Evolutionary conservation across 2,113 vertebrate species (phyloP), one percentile per base, ranked within the genome.

Genomic region (Syngnathus typhle): DNA sequence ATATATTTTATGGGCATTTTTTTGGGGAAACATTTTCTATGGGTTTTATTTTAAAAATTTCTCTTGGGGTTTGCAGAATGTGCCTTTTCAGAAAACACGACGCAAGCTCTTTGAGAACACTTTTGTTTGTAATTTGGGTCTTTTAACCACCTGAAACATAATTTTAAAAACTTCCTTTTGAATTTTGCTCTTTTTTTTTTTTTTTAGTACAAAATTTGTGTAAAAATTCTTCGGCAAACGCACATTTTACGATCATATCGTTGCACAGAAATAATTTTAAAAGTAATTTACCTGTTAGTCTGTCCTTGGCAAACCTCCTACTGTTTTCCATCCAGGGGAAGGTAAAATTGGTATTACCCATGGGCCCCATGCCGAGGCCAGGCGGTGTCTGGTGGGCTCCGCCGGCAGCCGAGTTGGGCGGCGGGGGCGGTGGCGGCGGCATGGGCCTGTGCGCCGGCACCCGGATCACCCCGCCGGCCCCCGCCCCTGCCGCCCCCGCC

Each of bases 261-360:
- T 43, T 43, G 9, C 11, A 13, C 41, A 3, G 41, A 12, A 43
- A 43, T 43, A 13, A 32, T 32, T 32, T 32, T 3, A 21, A 16
- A 6, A 27, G 23, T 12, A 8, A 23, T 85, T 94, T 92, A 98
- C 96, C 96, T 87, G 96, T 93, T 54, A 97, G 78, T 84, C 94
- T 93, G 80, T 98, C 95, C 81, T 98, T 98, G 44, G 94, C 92
- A 65, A 95, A 93, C 74, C 94, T 90, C 68, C 94, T 90, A 75
- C 92, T 93, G 87, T 91, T 93, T 84, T 97, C 95, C 95, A 96
- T 95, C 96, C 96, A 98, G 5, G 95, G 95, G 72, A 96, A 97
- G 74, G 94, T 90, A 83, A 96, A 93, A 72, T 92, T 93, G 0
- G 88, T 84, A 37, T 77, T 89, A 7, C 91, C 92, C 74, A 94